A percentile compares a stretch with the other conserved stretches of the same genome.
phyloP scores from a whole-genome alignment of 1,140 invertebrate genomes.

The Pseudomyrmex pallidus region DNA sequence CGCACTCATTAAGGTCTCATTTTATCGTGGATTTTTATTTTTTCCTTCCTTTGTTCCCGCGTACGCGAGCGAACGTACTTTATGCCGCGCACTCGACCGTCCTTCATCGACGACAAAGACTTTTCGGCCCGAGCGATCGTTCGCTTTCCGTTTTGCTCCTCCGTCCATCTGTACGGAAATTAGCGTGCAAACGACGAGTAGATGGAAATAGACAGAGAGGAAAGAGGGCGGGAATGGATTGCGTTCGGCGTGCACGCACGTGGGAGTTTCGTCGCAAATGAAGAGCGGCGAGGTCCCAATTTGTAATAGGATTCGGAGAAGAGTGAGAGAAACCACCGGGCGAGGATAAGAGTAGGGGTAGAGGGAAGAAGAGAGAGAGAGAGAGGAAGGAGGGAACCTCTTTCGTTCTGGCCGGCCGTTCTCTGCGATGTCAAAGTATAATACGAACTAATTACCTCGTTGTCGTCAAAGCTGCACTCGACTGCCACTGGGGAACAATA shows the following conservation, averaged over 20 bases:
- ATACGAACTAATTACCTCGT: slow-evolving; percentile 80
- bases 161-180: slow-evolving; percentile 37
- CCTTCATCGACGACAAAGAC: slow-evolving; percentile 68
- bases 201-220: neutral
- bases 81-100: slow-evolving; percentile 61
- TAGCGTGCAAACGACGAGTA: slow-evolving; percentile 39
- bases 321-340: slow-evolving; percentile 7
- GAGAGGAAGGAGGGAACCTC: slow-evolving; percentile 1
- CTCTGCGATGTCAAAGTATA: slow-evolving; percentile 76
- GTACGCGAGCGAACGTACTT: slow-evolving; percentile 33
- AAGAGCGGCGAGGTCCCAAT: slow-evolving; percentile 53
- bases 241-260: slow-evolving; percentile 28
- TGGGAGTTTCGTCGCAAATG: slow-evolving; percentile 12
- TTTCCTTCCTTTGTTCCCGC: slow-evolving; percentile 1
- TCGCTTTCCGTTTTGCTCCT: slow-evolving; percentile 30
- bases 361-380: slow-evolving; percentile 14
- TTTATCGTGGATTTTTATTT: slow-evolving; percentile 37
- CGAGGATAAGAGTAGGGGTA: neutral
- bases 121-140: slow-evolving; percentile 43
- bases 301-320: slow-evolving; percentile 73
- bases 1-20: slow-evolving; percentile 35
- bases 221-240: slow-evolving; percentile 1
- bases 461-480: slow-evolving; percentile 78
- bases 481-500: slow-evolving; percentile 75
- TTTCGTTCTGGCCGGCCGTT: slow-evolving; percentile 64